Conservation (phyloP, 2,888 invertebrate genomes). For the Idaea straminata region DNA sequence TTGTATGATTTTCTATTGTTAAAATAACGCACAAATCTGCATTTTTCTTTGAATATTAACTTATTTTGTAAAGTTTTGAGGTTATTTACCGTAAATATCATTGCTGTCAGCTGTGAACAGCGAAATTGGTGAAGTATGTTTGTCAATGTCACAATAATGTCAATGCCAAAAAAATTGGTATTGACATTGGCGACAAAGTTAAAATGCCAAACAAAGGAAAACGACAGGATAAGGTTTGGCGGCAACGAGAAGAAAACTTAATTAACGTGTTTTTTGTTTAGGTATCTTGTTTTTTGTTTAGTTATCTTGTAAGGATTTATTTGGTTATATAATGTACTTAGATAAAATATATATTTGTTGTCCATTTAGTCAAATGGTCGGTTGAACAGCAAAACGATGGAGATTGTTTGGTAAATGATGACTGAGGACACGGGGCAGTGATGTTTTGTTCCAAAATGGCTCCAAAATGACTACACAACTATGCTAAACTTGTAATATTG, state of each 20-base stretch:
- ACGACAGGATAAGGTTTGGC: not conserved
- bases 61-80: slow-evolving; percentile 40
- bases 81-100: slow-evolving; percentile 49
- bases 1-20: slow-evolving; percentile 46
- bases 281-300: too few species aligned
- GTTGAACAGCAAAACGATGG: too few species aligned
- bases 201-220: not conserved
- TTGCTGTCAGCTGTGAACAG: slow-evolving; percentile 21
- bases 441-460: too few species aligned
- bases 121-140: not conserved
- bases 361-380: too few species aligned
- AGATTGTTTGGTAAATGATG: too few species aligned
- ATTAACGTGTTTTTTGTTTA: too few species aligned
- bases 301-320: too few species aligned
- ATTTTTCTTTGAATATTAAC: slow-evolving; percentile 41
- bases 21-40: slow-evolving; percentile 34
- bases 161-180: not conserved
- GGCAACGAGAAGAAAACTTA: not conserved
- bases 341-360: too few species aligned
- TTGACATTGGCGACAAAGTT: slow-evolving; percentile 6
- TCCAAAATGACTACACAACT: too few species aligned
- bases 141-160: slow-evolving; percentile 6
- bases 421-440: too few species aligned
- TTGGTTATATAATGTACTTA: too few species aligned
- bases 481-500: too few species aligned